Conservation (phyloP, 2,797 vertebrate genomes). For the Antennarius maculatus region DNA sequence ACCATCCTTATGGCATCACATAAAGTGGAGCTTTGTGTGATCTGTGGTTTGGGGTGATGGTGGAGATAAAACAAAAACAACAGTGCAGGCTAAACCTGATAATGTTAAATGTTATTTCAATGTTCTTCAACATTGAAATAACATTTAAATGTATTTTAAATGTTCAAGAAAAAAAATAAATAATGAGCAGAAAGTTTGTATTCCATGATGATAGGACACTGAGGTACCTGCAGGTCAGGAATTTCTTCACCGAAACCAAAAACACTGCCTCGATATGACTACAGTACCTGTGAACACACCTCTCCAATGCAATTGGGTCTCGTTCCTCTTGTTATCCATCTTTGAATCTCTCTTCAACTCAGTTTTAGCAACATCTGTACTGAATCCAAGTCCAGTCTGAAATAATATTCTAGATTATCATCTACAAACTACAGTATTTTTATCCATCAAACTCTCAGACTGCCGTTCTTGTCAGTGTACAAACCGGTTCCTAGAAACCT, state of each 20-base stretch:
- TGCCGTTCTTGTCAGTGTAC: conserved; percentile 44
- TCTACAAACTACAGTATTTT: conserved; percentile 12
- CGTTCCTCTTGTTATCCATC: conserved; percentile 15
- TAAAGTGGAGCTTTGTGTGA: neutral
- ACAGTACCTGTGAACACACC: conserved; percentile 61
- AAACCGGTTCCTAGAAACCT: conserved; percentile 70
- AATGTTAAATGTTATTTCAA: no score
- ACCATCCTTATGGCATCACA: neutral
- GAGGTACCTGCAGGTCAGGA: no score
- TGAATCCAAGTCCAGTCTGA: conserved; percentile 2
- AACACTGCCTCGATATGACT: neutral
- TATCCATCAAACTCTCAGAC: conserved; percentile 21
- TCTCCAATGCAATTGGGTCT: conserved; percentile 24
- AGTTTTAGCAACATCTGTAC: conserved; percentile 1
- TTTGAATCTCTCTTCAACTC: neutral
- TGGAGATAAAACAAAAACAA: no score
- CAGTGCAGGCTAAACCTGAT: neutral
- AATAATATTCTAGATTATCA: conserved; percentile 9
- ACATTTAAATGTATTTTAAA: no score
- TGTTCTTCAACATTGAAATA: no score
- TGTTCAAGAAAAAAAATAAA: no score
- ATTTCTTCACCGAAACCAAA: neutral
- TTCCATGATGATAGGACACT: no score
- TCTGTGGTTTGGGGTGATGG: neutral
- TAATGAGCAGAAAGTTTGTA: neutral